Evolutionary conservation across 1,140 invertebrate genomes (phyloP).

Genomic region (Lepidurus arcticus): DNA sequence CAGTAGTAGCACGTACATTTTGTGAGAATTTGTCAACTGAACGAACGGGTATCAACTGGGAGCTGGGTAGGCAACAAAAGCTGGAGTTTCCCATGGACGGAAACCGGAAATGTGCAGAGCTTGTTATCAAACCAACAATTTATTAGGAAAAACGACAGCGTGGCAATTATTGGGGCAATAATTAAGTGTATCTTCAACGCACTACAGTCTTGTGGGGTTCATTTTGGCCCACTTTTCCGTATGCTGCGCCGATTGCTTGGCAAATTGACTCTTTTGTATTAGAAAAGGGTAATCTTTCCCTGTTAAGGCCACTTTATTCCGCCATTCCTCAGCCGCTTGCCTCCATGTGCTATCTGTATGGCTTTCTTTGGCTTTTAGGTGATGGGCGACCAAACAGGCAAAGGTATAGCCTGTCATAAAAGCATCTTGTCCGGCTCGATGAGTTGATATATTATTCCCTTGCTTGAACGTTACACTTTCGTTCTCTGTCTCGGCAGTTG

Average conservation of each 20-base stretch:
- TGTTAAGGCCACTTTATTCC: conserved; percentile 30
- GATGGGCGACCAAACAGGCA: conserved; percentile 29
- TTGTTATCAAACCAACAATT: neutral
- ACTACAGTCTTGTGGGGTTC: neutral
- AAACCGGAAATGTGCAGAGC: conserved; percentile 1
- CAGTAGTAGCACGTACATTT: conserved; percentile 8
- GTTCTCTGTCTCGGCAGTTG: conserved; percentile 11
- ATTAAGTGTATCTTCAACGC: no score
- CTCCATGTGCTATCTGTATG: neutral
- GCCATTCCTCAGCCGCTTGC: neutral
- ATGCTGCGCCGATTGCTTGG: conserved; percentile 30
- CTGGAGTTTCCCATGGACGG: neutral
- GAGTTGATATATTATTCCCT: conserved; percentile 17
- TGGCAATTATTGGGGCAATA: no score
- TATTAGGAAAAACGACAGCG: neutral
- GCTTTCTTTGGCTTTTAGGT: neutral
- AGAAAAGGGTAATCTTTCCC: conserved; percentile 32
- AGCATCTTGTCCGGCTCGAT: conserved; percentile 33
- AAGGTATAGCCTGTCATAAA: conserved; percentile 33
- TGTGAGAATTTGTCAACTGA: neutral
- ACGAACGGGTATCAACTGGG: neutral
- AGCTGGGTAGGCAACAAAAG: neutral
- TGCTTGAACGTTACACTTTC: neutral
- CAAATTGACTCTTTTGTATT: conserved; percentile 30
- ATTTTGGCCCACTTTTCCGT: conserved; percentile 22